Percentiles rank a stretch among this genome's conserved stretches.
These are phyloP conservation scores for Syritta pipiens DNA, from an alignment of 2,888 invertebrate species.

Conservation along the genomic window DNA sequence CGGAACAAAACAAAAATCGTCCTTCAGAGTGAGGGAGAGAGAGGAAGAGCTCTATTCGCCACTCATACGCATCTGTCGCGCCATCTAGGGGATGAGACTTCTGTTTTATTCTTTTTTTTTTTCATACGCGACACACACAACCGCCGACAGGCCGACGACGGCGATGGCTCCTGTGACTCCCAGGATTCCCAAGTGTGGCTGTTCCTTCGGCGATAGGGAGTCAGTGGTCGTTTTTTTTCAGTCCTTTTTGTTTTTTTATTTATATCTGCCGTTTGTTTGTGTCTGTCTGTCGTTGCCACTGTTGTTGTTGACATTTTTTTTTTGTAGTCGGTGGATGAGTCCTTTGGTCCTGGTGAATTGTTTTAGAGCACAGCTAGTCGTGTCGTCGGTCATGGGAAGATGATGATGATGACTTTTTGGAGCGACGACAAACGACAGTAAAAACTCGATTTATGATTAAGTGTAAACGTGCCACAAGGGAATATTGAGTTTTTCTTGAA, in stretches of 20 bases:
- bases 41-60: too few relatives aligned
- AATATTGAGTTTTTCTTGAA: conserved; percentile 61
- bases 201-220: conserved; percentile 21
- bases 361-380: conserved; percentile 14
- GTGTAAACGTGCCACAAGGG: conserved; percentile 63
- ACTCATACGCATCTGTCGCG: neutral
- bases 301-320: too few relatives aligned
- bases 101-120: too few relatives aligned
- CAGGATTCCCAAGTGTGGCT: too few relatives aligned
- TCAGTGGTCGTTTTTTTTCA: neutral
- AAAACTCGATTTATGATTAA: conserved; percentile 67
- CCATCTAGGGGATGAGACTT: neutral
- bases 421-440: conserved; percentile 60
- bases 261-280: conserved; percentile 34
- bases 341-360: conserved; percentile 48
- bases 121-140: neutral
- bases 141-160: too few relatives aligned
- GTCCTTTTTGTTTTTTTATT: conserved; percentile 9
- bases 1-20: neutral
- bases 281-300: conserved; percentile 6
- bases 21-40: neutral
- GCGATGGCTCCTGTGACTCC: too few relatives aligned
- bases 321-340: conserved; percentile 13
- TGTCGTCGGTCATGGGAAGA: conserved; percentile 28
- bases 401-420: conserved; percentile 48